Percentiles rank a stretch among this genome's conserved stretches.
These are phyloP conservation scores for Morelia viridis DNA, from an alignment of 2,797 vertebrate species.

Conservation along the genomic window DNA sequence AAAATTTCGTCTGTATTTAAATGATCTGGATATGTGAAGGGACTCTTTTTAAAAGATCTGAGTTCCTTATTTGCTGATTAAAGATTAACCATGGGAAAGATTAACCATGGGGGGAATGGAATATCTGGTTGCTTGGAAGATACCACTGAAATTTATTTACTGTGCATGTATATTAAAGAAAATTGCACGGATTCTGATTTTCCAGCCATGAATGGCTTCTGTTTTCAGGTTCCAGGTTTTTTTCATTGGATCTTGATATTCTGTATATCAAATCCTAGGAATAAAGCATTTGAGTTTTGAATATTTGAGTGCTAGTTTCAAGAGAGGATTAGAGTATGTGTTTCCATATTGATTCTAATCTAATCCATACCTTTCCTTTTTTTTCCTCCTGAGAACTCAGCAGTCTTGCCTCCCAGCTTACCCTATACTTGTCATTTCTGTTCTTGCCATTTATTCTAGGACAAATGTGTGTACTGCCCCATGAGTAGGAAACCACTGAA, in stretches of 20 bases:
- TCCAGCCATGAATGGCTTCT: neutral
- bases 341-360: neutral
- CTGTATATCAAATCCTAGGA: neutral
- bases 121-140: neutral
- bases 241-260: neutral
- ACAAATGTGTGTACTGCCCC: conserved; percentile 82
- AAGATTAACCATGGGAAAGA: neutral
- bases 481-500: conserved; percentile 86
- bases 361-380: neutral
- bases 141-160: neutral
- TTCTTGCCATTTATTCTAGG: conserved; percentile 62
- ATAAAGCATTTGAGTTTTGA: neutral
- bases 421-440: neutral
- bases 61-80: neutral
- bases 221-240: neutral
- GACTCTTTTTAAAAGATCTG: neutral
- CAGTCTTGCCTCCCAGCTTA: neutral
- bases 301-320: neutral
- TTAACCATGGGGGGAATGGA: too few relatives aligned
- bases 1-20: neutral
- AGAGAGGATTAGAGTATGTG: neutral
- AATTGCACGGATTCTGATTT: neutral
- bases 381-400: neutral
- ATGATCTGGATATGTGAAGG: neutral
- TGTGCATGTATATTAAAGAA: neutral